Conservation (phyloP, 2,888 invertebrate genomes). For the Isotomurus palustris region DNA sequence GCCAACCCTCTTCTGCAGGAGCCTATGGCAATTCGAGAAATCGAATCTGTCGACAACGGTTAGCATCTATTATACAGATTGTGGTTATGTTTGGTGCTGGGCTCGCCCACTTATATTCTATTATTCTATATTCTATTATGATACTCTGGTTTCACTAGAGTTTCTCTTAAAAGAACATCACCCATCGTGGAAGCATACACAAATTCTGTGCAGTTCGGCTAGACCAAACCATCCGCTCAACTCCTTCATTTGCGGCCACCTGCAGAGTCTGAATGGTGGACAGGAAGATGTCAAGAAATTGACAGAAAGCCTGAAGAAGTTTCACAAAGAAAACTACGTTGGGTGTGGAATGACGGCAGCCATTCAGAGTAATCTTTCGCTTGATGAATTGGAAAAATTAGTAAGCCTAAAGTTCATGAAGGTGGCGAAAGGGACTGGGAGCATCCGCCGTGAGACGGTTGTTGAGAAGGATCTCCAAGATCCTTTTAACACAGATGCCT, state of each 20-base stretch:
- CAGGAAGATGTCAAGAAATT: neutral
- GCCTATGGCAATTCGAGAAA: constrained; percentile 3
- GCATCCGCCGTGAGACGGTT: neutral
- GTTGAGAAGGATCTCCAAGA: neutral
- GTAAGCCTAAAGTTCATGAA: neutral
- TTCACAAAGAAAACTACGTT: constrained; percentile 11
- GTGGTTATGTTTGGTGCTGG: too few relatives aligned
- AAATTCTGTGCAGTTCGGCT: neutral
- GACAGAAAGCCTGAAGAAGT: neutral
- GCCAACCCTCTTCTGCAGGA: neutral
- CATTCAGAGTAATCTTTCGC: constrained; percentile 2
- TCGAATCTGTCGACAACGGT: constrained; percentile 14
- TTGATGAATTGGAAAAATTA: constrained; percentile 9
- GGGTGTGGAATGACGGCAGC: constrained; percentile 12
- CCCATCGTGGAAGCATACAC: neutral
- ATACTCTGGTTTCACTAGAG: constrained; percentile 3
- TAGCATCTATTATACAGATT: neutral
- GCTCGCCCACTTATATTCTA: too few relatives aligned
- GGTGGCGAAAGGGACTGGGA: constrained; percentile 1
- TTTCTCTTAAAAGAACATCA: constrained; percentile 5
- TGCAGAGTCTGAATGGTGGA: constrained; percentile 4
- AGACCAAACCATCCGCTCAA: constrained; percentile 13
- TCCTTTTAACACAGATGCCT: neutral
- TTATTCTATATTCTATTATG: too few relatives aligned
- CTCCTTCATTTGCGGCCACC: constrained; percentile 13